Conservation (phyloP, 2,888 invertebrate species). For the Galeruca laticollis region DNA sequence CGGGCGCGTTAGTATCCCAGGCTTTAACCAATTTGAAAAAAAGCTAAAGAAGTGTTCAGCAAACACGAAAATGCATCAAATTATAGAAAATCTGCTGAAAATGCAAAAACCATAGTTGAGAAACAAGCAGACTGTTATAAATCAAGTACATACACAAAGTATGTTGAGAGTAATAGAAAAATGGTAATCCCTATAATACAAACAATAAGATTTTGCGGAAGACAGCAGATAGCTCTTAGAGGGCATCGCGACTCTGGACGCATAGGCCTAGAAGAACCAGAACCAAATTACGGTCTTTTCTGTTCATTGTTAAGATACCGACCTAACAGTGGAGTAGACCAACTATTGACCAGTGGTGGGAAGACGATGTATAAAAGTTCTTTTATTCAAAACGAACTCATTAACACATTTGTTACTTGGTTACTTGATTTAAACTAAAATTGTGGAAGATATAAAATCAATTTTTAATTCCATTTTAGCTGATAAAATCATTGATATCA, state of each 20-base stretch:
- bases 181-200: not conserved
- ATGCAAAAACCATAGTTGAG: not conserved
- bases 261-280: not conserved
- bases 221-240: not conserved
- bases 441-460: too few species aligned
- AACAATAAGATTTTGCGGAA: not conserved
- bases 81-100: not conserved
- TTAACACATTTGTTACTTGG: not conserved
- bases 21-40: not conserved
- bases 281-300: not conserved
- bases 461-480: not conserved
- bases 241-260: not conserved
- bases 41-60: not conserved
- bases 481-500: not conserved
- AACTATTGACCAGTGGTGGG: constrained; percentile 12
- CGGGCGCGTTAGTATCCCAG: not conserved
- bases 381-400: constrained; percentile 15
- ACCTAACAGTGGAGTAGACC: constrained; percentile 12
- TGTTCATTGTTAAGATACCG: constrained; percentile 2
- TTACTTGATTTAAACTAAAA: not conserved
- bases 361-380: constrained; percentile 17
- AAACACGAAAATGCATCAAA: not conserved
- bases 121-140: not conserved
- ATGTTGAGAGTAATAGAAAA: not conserved
- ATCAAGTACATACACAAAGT: too few species aligned